A percentile compares a stretch with the other conserved stretches of the same genome.
Evolutionary conservation across 2,797 vertebrate species (phyloP).

Genomic region (Alauda arvensis): DNA sequence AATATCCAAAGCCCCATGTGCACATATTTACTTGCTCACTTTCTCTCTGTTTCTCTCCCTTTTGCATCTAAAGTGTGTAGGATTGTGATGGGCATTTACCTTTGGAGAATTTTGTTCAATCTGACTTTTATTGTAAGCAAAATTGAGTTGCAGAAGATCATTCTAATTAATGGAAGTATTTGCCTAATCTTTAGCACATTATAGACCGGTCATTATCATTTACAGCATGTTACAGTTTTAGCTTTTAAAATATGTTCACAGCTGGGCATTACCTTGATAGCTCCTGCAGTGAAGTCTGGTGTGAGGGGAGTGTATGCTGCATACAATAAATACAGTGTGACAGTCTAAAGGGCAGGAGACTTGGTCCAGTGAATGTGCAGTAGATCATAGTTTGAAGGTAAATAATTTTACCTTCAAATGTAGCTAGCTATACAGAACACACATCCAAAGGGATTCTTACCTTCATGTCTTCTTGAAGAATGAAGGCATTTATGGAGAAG

Average conservation of each 20-base stretch:
- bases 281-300: not conserved
- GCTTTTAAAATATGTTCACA: not conserved
- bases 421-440: not conserved
- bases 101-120: not conserved
- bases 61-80: not conserved
- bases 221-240: not conserved
- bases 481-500: not conserved
- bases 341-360: not conserved
- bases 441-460: not conserved
- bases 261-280: not conserved
- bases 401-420: not conserved
- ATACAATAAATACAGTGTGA: not conserved
- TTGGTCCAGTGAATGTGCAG: not conserved
- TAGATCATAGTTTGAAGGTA: not conserved
- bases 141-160: not conserved
- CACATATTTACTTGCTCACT: rapidly evolving
- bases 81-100: not conserved
- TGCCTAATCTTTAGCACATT: not conserved
- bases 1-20: not conserved
- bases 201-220: not conserved
- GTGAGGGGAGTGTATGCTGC: not conserved
- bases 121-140: not conserved
- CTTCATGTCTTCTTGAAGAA: conserved; percentile 17
- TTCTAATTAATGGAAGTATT: not conserved
- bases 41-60: not conserved